Evolutionary conservation across 1,140 invertebrate genomes (phyloP).

Genomic region (Helicoverpa armigera): DNA sequence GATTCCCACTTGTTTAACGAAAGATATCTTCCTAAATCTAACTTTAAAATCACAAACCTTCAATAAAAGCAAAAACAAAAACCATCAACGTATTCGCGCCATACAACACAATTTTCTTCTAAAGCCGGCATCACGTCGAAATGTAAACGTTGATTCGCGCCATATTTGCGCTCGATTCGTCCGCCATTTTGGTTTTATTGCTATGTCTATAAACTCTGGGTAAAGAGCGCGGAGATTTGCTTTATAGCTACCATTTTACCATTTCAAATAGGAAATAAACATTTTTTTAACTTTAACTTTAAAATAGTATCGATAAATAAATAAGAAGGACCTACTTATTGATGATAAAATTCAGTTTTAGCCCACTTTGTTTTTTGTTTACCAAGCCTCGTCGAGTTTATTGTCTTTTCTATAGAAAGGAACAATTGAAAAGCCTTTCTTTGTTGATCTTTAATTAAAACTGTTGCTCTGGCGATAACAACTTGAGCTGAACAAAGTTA

Average conservation of each 20-base stretch:
- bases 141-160: constrained; percentile 7
- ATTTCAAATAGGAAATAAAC: constrained; percentile 1
- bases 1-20: background rate
- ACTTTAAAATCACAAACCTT: too few species aligned
- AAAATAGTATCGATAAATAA: background rate
- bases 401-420: background rate
- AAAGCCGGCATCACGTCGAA: background rate
- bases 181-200: constrained; percentile 35
- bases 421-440: background rate
- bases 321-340: too few species aligned
- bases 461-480: background rate
- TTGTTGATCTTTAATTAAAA: constrained; percentile 24
- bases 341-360: background rate
- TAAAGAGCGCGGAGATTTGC: constrained; percentile 5
- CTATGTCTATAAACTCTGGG: background rate
- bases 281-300: background rate
- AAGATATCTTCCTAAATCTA: background rate
- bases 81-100: background rate
- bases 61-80: too few species aligned
- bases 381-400: background rate
- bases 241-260: background rate
- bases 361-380: background rate
- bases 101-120: background rate
- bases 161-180: constrained; percentile 4
- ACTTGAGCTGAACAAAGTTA: background rate